Percentiles rank a stretch among this genome's conserved stretches.
Conservation (phyloP, 2,113 vertebrate genomes). For the Oncorhynchus gorbuscha region DNA sequence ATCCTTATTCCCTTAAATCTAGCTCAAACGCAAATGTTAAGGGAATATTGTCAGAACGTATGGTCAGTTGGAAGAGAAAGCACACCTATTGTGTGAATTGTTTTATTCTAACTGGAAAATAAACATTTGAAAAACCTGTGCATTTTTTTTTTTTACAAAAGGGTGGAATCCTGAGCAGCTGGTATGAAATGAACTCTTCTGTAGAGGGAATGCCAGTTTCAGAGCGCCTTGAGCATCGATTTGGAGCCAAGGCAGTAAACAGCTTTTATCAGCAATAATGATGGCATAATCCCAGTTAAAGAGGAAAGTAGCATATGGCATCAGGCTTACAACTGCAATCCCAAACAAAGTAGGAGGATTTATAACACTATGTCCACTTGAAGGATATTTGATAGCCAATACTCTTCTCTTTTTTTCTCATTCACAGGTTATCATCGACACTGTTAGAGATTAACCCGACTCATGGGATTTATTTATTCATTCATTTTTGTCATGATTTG, state of each 20-base stretch:
- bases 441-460: slow-evolving; percentile 76
- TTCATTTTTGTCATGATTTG: slow-evolving; percentile 66
- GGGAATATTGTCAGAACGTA: slow-evolving; percentile 42
- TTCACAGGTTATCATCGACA: slow-evolving; percentile 79
- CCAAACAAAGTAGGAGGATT: slow-evolving; percentile 83
- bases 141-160: slow-evolving; percentile 72
- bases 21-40: not conserved
- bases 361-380: slow-evolving; percentile 84
- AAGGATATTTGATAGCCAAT: slow-evolving; percentile 81
- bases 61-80: slow-evolving; percentile 51
- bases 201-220: slow-evolving; percentile 93
- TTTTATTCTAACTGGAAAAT: slow-evolving; percentile 52
- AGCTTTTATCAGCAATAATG: slow-evolving; percentile 99
- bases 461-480: slow-evolving; percentile 79
- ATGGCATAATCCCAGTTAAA: slow-evolving; percentile 99
- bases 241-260: slow-evolving; percentile 99
- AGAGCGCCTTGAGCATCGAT: slow-evolving; percentile 93
- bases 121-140: slow-evolving; percentile 68
- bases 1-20: not conserved
- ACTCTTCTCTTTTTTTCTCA: slow-evolving; percentile 30
- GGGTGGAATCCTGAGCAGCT: slow-evolving; percentile 91
- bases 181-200: slow-evolving; percentile 95
- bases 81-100: slow-evolving; percentile 31
- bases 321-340: slow-evolving; percentile 94
- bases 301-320: slow-evolving; percentile 99